Conservation (phyloP, 2,888 invertebrate species). For the Omphaloscelis lunosa region DNA sequence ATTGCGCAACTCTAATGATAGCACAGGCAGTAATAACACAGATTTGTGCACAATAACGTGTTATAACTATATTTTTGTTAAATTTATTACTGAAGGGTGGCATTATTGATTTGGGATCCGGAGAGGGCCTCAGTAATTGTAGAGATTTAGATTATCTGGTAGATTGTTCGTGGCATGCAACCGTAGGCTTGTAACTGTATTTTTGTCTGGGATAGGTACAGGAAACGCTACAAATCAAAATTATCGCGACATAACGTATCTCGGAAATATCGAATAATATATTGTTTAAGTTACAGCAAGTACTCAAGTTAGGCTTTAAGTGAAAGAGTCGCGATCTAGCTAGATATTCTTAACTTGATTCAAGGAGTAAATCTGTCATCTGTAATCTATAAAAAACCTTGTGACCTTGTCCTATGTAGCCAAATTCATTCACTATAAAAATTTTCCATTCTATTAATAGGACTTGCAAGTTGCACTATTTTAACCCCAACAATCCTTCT, state of each 20-base stretch:
- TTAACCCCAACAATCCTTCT: neutral
- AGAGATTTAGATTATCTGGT: slow-evolving; percentile 35
- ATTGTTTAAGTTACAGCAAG: slow-evolving; percentile 1
- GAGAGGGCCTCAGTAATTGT: slow-evolving; percentile 52
- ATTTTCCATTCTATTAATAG: neutral
- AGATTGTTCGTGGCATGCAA: slow-evolving; percentile 32
- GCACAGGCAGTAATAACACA: slow-evolving; percentile 61
- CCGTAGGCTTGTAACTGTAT: slow-evolving; percentile 30
- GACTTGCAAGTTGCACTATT: neutral
- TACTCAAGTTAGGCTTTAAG: neutral
- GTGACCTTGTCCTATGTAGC: neutral
- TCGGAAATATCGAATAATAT: slow-evolving; percentile 29
- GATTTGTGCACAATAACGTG: slow-evolving; percentile 57
- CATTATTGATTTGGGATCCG: slow-evolving; percentile 54
- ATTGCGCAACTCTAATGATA: slow-evolving; percentile 69
- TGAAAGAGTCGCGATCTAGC: neutral
- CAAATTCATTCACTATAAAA: neutral
- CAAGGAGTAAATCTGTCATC: neutral
- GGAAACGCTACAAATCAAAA: slow-evolving; percentile 34
- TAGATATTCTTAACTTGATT: slow-evolving; percentile 5
- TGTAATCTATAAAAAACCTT: neutral
- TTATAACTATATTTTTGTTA: slow-evolving; percentile 61
- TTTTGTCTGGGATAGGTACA: slow-evolving; percentile 18
- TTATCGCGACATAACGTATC: slow-evolving; percentile 50
- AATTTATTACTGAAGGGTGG: slow-evolving; percentile 64